Evolutionary conservation across 2,888 invertebrate species (phyloP).

Genomic region (Epirrhoe alternata): DNA sequence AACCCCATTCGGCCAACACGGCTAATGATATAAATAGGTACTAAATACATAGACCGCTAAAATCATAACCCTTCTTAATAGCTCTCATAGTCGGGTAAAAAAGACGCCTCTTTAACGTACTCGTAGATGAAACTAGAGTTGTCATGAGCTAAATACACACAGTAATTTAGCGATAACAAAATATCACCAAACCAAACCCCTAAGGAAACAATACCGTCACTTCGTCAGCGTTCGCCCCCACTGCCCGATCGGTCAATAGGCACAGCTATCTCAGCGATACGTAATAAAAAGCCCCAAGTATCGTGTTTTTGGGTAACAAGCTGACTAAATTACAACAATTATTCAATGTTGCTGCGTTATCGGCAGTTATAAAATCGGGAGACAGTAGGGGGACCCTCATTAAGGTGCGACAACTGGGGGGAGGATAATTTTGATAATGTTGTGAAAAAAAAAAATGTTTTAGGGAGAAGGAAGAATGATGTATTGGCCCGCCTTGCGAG

Average conservation of each 20-base stretch:
- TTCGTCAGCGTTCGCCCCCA: constrained; percentile 43
- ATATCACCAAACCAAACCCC: constrained; percentile 28
- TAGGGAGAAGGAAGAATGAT: constrained; percentile 35
- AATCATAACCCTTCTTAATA: too few species aligned
- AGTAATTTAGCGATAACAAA: constrained; percentile 34
- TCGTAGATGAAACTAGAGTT: background rate
- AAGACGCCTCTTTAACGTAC: background rate
- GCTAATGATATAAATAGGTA: too few species aligned
- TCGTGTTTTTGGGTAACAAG: constrained; percentile 80
- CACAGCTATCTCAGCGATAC: constrained; percentile 63
- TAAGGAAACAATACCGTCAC: constrained; percentile 39
- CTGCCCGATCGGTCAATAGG: constrained; percentile 48
- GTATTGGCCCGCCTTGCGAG: constrained; percentile 34
- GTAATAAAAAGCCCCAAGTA: constrained; percentile 69
- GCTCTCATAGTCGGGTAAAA: background rate
- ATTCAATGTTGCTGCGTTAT: constrained; percentile 81
- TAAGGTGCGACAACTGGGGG: constrained; percentile 60
- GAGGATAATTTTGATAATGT: constrained; percentile 44
- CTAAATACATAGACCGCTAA: too few species aligned
- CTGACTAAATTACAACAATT: constrained; percentile 81
- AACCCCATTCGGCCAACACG: too few species aligned
- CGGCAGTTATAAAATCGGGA: constrained; percentile 79
- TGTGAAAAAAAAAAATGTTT: constrained; percentile 42
- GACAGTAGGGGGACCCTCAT: constrained; percentile 67
- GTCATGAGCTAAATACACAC: background rate